These are phyloP conservation scores for Manis crassicaudata DNA, from an alignment of 2,797 vertebrate genomes.

Conservation along the genomic window DNA sequence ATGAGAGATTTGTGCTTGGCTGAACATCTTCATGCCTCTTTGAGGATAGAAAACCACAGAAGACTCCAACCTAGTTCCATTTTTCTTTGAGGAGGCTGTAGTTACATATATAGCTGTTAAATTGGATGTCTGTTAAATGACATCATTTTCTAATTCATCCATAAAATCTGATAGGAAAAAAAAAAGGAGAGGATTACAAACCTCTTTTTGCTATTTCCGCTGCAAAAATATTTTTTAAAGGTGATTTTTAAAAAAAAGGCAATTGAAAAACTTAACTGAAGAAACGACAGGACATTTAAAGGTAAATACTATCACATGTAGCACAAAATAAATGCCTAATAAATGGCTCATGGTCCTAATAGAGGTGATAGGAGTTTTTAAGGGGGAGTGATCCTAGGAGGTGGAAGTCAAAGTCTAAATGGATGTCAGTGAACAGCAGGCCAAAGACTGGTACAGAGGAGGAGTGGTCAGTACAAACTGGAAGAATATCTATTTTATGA, in stretches of 20 bases:
- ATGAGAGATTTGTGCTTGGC: not conserved
- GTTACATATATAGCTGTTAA: not conserved
- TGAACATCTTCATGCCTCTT: not conserved
- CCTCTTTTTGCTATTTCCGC: not conserved
- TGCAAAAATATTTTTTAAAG: slow-evolving; percentile 22
- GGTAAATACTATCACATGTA: not conserved
- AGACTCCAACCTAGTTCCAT: not conserved
- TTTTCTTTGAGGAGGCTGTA: not conserved
- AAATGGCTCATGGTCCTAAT: not conserved
- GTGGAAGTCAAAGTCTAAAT: not conserved
- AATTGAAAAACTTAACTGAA: not conserved
- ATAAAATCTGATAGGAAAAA: not conserved
- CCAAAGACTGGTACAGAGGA: not conserved
- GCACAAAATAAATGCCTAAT: not conserved
- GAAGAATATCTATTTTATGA: not conserved
- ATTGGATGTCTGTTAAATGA: not conserved
- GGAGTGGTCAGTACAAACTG: not conserved
- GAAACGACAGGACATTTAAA: not conserved
- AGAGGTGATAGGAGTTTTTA: not conserved
- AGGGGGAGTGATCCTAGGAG: not conserved
- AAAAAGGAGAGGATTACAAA: not conserved
- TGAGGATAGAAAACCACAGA: not conserved
- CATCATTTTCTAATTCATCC: slow-evolving; percentile 25
- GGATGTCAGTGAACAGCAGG: not conserved
- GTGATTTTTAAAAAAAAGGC: not conserved